A percentile compares a stretch with the other conserved stretches of the same genome.
Conservation (phyloP, 2,888 invertebrate genomes). For the Cinara cedri region DNA sequence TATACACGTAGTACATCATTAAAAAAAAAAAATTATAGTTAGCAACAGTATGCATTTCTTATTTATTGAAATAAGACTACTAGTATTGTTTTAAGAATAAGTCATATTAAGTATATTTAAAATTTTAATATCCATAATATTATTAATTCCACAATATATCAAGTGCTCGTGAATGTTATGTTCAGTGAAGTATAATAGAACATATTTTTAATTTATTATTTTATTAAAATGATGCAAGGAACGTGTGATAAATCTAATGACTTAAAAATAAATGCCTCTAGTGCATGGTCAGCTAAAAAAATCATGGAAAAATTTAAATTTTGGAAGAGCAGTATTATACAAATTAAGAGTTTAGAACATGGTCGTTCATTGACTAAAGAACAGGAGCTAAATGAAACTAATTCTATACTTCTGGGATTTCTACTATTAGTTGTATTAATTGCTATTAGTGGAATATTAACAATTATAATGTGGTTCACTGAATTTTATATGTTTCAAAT, state of each 20-base stretch:
- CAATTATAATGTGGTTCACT: slow-evolving; percentile 71
- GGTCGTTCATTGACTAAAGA: slow-evolving; percentile 16
- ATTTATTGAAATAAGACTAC: slow-evolving; percentile 12
- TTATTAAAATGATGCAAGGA: slow-evolving; percentile 28
- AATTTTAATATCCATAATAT: slow-evolving; percentile 12
- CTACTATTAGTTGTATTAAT: slow-evolving; percentile 30
- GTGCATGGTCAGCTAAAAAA: slow-evolving; percentile 30
- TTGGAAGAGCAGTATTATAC: slow-evolving; percentile 37
- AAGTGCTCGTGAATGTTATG: neutral
- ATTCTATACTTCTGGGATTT: slow-evolving; percentile 27
- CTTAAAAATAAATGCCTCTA: neutral
- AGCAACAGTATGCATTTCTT: slow-evolving; percentile 29
- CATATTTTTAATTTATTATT: neutral
- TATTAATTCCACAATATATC: neutral
- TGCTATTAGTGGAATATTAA: slow-evolving; percentile 59
- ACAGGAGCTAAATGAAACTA: slow-evolving; percentile 25
- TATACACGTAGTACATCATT: neutral
- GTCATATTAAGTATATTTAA: slow-evolving; percentile 11
- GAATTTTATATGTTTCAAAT: slow-evolving; percentile 66
- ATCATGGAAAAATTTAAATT: slow-evolving; percentile 43
- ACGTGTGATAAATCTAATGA: slow-evolving; percentile 40
- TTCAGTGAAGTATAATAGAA: neutral
- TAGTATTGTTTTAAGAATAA: neutral
- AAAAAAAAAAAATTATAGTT: slow-evolving; percentile 20
- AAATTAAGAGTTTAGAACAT: slow-evolving; percentile 34